Evolutionary conservation across 2,888 invertebrate genomes (phyloP).

Genomic region (Caenorhabditis becei): DNA sequence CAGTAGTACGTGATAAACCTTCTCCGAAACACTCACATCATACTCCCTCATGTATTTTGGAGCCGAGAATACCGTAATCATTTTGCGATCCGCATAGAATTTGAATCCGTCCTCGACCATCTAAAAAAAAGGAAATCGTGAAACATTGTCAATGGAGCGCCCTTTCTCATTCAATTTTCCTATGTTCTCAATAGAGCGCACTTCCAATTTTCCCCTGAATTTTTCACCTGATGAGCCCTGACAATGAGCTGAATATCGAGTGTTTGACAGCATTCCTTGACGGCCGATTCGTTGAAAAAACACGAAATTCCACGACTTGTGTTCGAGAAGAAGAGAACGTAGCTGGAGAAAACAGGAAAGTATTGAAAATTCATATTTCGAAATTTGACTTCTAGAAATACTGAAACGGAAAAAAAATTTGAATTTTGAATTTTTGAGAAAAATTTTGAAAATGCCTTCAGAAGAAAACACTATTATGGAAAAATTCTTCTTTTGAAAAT

Average conservation of each 20-base stretch:
- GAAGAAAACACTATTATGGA: no score
- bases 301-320: conserved; percentile 28
- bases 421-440: no score
- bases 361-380: background rate
- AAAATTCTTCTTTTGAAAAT: no score
- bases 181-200: background rate
- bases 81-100: background rate
- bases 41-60: background rate
- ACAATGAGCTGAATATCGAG: conserved; percentile 42
- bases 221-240: conserved; percentile 18
- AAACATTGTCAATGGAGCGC: background rate
- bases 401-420: no score
- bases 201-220: no score
- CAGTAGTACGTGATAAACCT: no score
- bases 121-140: no score
- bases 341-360: background rate
- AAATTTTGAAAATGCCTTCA: no score
- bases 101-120: conserved; percentile 38
- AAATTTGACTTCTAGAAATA: no score
- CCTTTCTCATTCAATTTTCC: background rate
- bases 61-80: conserved; percentile 55
- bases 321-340: background rate
- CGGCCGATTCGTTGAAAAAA: conserved; percentile 51
- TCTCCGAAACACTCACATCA: conserved; percentile 18
- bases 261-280: conserved; percentile 32